phyloP scores from a whole-genome alignment of 1,140 invertebrate genomes.

The Bilobella aurantiaca region DNA sequence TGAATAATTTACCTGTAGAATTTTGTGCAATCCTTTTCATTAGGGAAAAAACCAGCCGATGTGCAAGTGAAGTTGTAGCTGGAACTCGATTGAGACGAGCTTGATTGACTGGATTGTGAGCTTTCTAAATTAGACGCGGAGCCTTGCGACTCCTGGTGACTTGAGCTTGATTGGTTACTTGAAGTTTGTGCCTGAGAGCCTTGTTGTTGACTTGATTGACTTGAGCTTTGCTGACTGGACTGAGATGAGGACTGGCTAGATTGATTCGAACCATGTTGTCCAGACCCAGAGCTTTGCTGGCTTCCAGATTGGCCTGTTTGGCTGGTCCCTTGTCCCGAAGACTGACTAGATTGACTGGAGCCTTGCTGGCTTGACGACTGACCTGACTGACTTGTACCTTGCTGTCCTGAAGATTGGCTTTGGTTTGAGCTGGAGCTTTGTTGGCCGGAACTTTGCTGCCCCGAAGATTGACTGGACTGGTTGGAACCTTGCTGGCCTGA shows the following conservation, averaged over 20 bases:
- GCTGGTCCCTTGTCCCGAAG: neutral
- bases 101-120: neutral
- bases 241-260: neutral
- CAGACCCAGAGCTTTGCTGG: neutral
- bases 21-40: conserved; percentile 48
- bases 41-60: conserved; percentile 54
- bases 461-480: neutral
- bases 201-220: neutral
- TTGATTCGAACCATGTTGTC: neutral
- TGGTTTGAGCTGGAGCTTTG: neutral
- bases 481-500: neutral
- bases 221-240: conserved; percentile 5
- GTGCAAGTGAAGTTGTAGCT: conserved; percentile 39
- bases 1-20: conserved; percentile 45
- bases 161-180: neutral
- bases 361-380: neutral
- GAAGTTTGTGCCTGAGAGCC: neutral
- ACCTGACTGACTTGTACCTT: neutral
- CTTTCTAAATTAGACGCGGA: neutral
- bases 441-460: conserved; percentile 2
- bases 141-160: neutral
- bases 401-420: neutral
- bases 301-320: neutral
- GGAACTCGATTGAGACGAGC: neutral
- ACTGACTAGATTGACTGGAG: conserved; percentile 1